Base-by-base conservation (phyloP, 2,888 invertebrate genomes). In the Tridacna gigas region DNA sequence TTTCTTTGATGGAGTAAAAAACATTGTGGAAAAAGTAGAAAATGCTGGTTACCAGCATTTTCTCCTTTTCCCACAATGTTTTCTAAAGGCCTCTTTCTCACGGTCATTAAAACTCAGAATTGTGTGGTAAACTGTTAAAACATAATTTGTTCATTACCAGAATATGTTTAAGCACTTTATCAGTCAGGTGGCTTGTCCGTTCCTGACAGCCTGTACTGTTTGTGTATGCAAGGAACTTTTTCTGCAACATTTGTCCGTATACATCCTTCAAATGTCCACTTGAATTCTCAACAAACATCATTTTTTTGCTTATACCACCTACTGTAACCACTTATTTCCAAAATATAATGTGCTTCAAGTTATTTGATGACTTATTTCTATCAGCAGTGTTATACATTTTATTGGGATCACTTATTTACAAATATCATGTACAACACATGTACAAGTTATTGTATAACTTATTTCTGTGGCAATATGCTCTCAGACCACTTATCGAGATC, bases 111-210 rank as follows among this genome's bases (percentile, higher is more conserved):
- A n/a, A n/a, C n/a, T n/a, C n/a, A 37, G 37, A 37, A 37, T 37
- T 2, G 37, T 37, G 2, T 37, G 2, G 37, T 37, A n/a, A n/a
- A n/a, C n/a, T n/a, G 37, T 37, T 37, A 56, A 56, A 56, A 15
- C 56, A 56, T n/a, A n/a, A n/a, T 15, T 20, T 56, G 9, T 20
- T 56, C n/a, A 45, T 82, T 87, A 87, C 87, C 87, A 87, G 56
- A 22, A 87, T 76, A 80, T 87, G 84, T 69, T 84, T 81, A 1
- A 86, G 71, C 28, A 86, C 84, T 74, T 79, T 84, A 45, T 86
- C 84, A 11, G 83, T 83, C 20, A 86, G 79, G 25, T 75, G 47
- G 63, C 75, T 63, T 22, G 47, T 61, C 71, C 47, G 18, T 15
- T 22, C 26, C 28, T 77, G 66, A 48, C n/a, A 9, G 13, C 20